Conservation (phyloP, 2,888 invertebrate genomes). For the Nysson spinosus region DNA sequence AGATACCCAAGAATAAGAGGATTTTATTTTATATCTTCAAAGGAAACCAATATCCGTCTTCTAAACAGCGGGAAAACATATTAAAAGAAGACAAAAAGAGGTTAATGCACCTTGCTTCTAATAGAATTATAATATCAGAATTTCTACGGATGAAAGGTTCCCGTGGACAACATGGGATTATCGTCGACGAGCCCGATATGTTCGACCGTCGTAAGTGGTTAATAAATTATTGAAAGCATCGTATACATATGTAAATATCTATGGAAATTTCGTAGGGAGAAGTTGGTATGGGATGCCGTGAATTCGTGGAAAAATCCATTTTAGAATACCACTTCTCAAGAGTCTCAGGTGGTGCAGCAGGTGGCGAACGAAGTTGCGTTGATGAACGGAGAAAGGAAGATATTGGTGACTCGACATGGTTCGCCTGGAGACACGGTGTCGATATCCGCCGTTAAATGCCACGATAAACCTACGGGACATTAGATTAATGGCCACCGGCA, state of each 20-base stretch:
- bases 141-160: not conserved
- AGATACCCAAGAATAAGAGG: too few relatives aligned
- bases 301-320: slow-evolving; percentile 8
- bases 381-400: slow-evolving; percentile 41
- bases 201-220: too few relatives aligned
- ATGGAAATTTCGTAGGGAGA: not conserved
- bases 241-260: not conserved
- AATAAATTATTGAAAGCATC: not conserved
- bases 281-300: slow-evolving; percentile 11
- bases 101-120: too few relatives aligned
- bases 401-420: slow-evolving; percentile 21
- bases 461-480: slow-evolving; percentile 62
- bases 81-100: too few relatives aligned
- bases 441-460: slow-evolving; percentile 59
- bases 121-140: too few relatives aligned
- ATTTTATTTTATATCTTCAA: too few relatives aligned
- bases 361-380: slow-evolving; percentile 34
- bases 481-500: slow-evolving; percentile 62
- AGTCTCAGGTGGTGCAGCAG: slow-evolving; percentile 38
- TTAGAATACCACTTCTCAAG: slow-evolving; percentile 21
- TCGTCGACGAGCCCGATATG: not conserved
- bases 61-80: too few relatives aligned
- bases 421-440: slow-evolving; percentile 36
- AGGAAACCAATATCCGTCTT: too few relatives aligned
- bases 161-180: not conserved